phyloP scores from a whole-genome alignment of 1,140 invertebrate genomes.

The Elymnias hypermnestra region DNA sequence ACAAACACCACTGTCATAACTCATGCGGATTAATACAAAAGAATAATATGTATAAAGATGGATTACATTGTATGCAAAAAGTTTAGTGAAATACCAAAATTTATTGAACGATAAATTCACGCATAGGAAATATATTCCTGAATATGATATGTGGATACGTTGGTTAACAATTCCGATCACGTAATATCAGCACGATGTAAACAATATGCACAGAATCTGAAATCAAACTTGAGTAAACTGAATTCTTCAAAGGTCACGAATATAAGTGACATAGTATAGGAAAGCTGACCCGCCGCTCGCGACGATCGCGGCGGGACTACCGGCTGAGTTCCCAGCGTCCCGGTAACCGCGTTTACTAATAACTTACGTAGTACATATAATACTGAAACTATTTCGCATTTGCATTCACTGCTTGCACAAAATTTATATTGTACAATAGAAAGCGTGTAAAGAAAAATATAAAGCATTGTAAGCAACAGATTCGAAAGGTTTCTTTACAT shows the following conservation, averaged over 20 bases:
- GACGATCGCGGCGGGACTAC: conserved; percentile 59
- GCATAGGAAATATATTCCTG: no score
- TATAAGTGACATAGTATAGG: background rate
- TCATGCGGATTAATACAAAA: no score
- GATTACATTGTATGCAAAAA: no score
- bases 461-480: no score
- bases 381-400: background rate
- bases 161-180: background rate
- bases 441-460: no score
- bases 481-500: no score
- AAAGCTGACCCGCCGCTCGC: conserved; percentile 44
- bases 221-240: background rate
- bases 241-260: background rate
- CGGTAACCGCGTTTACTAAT: background rate
- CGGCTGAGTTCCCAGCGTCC: conserved; percentile 16
- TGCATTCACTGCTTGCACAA: background rate
- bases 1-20: no score
- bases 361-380: background rate
- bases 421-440: background rate
- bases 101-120: no score
- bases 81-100: no score
- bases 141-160: no score
- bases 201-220: background rate
- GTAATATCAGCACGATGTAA: background rate
- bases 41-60: no score